These are phyloP conservation scores for Xenopus laevis DNA, from an alignment of 2,113 vertebrate species.

Conservation along the genomic window DNA sequence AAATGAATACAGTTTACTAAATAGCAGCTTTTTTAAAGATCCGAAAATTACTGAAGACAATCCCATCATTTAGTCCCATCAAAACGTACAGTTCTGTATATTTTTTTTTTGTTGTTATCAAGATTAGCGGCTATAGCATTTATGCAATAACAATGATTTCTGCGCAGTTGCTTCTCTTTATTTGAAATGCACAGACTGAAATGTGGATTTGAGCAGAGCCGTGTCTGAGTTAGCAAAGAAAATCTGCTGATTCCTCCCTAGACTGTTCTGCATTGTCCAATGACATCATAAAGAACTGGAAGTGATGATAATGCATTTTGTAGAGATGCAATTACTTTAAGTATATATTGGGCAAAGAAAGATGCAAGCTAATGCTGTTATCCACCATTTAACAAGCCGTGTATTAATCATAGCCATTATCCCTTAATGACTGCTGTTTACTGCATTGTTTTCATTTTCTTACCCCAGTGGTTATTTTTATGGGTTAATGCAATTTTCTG, in stretches of 20 bases:
- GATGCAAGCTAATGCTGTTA: slow-evolving; percentile 73
- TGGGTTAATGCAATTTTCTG: slow-evolving; percentile 18
- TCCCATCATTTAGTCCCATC: background rate
- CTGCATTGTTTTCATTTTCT: slow-evolving; percentile 50
- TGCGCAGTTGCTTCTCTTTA: background rate
- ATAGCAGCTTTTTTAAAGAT: too few species aligned
- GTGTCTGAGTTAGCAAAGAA: slow-evolving; percentile 4
- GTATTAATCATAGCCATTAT: slow-evolving; percentile 74
- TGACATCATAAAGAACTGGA: slow-evolving; percentile 74
- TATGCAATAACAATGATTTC: background rate
- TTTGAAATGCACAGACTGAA: background rate
- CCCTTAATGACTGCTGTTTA: slow-evolving; percentile 50
- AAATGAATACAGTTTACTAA: too few species aligned
- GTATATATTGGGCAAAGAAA: slow-evolving; percentile 71
- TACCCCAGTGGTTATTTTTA: slow-evolving; percentile 15
- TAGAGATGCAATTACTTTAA: slow-evolving; percentile 93
- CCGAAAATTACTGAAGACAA: too few species aligned
- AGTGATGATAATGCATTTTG: slow-evolving; percentile 89
- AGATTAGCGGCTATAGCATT: background rate
- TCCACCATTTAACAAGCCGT: slow-evolving; percentile 70
- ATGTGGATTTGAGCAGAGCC: too few species aligned
- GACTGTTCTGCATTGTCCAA: slow-evolving; percentile 39
- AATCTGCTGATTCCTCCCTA: slow-evolving; percentile 14
- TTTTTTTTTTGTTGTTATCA: too few species aligned
- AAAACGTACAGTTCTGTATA: background rate